These are phyloP conservation scores for Capitulum mitella DNA, from an alignment of 2,888 invertebrate species.

Conservation along the genomic window DNA sequence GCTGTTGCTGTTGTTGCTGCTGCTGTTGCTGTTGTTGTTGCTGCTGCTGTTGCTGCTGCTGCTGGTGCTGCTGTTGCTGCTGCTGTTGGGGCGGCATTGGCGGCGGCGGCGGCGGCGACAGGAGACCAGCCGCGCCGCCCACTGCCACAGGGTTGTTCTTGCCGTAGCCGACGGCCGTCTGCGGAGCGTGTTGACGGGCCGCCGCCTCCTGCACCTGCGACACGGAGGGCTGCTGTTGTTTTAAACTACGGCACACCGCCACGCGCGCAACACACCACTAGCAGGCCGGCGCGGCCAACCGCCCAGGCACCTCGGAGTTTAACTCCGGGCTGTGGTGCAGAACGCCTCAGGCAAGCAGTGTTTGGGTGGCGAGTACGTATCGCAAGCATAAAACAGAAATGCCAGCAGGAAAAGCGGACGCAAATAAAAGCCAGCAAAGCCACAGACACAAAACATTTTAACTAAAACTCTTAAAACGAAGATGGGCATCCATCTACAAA, in stretches of 20 bases:
- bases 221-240: neutral
- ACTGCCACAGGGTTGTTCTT: constrained; percentile 51
- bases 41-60: constrained; percentile 38
- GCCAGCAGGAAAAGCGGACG: no score
- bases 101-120: constrained; percentile 33
- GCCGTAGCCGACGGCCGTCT: constrained; percentile 58
- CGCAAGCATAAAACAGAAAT: no score
- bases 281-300: no score
- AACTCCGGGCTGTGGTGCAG: no score
- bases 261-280: neutral
- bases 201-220: constrained; percentile 79
- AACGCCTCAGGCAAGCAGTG: no score
- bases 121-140: neutral
- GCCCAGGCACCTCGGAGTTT: no score
- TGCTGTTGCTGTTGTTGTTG: no score
- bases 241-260: neutral
- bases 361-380: no score
- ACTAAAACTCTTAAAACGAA: no score
- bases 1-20: constrained; percentile 38
- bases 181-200: constrained; percentile 76
- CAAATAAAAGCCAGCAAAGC: no score
- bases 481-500: no score
- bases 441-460: no score
- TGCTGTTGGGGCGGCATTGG: constrained; percentile 38
- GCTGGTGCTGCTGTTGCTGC: constrained; percentile 36